These are phyloP conservation scores for Anguilla japonica DNA, from an alignment of 2,113 vertebrate species.

Conservation along the genomic window DNA sequence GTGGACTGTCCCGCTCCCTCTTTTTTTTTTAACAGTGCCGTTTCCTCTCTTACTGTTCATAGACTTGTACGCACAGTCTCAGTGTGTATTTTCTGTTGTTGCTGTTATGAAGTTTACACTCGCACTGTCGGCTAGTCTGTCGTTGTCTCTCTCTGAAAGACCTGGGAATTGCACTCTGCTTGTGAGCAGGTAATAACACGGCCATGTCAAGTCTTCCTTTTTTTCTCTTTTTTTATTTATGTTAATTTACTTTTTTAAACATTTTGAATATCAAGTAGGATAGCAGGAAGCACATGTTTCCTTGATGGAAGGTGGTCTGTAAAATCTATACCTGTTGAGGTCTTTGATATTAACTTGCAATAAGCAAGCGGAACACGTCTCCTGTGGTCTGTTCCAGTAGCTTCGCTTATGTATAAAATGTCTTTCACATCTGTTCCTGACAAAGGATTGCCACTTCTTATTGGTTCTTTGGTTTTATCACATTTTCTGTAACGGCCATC, in stretches of 20 bases:
- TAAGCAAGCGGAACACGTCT: not conserved
- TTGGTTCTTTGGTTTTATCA: not conserved
- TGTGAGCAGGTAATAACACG: not conserved
- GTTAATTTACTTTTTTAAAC: not conserved
- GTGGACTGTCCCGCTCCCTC: no score
- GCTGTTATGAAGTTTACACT: not conserved
- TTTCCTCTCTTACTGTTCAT: no score
- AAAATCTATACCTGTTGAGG: conserved; percentile 10
- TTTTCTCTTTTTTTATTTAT: not conserved
- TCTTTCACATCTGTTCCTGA: not conserved
- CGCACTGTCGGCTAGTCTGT: not conserved
- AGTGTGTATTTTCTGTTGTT: not conserved
- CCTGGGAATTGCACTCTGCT: not conserved
- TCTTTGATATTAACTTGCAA: conserved; percentile 1
- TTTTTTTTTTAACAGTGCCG: no score
- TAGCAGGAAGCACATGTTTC: conserved; percentile 5
- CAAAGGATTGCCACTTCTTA: not conserved
- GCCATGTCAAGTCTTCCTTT: not conserved
- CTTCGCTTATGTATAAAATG: not conserved
- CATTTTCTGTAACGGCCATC: not conserved
- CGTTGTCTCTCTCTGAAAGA: not conserved
- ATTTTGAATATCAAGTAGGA: not conserved
- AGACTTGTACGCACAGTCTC: no score
- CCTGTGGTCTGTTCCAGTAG: not conserved
- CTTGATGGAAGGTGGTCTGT: not conserved